Evolutionary conservation across 2,797 vertebrate genomes (phyloP).

Genomic region (Sciurus vulgaris): DNA sequence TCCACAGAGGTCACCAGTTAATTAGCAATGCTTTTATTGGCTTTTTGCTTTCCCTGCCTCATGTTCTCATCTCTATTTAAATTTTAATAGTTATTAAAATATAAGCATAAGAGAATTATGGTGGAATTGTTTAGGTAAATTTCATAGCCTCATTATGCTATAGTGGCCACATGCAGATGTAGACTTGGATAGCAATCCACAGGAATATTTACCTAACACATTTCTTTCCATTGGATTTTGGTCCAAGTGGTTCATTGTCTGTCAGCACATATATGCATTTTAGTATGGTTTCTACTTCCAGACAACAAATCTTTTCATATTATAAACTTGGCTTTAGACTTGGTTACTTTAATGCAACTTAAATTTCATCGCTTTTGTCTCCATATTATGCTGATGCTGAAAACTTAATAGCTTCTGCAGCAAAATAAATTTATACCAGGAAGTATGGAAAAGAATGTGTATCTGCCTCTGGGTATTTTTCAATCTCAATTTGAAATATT

Average conservation of each 20-base stretch:
- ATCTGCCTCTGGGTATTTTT: neutral
- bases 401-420: slow-evolving; percentile 27
- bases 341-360: slow-evolving; percentile 48
- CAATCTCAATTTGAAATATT: slow-evolving; percentile 57
- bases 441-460: neutral
- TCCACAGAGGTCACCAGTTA: neutral
- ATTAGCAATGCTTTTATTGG: neutral
- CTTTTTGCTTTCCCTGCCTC: neutral
- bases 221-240: slow-evolving; percentile 3
- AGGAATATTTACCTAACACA: neutral
- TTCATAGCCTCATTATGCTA: neutral
- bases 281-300: neutral
- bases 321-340: slow-evolving; percentile 27
- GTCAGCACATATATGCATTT: neutral
- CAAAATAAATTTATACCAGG: slow-evolving; percentile 9
- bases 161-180: neutral
- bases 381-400: neutral
- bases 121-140: neutral
- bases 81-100: slow-evolving; percentile 12
- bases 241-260: neutral
- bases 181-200: neutral
- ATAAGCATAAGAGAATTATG: neutral
- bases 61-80: slow-evolving; percentile 31
- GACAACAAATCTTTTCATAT: neutral
- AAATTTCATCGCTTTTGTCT: slow-evolving; percentile 50